Conservation (phyloP, 2,113 vertebrate genomes). For the Lepisosteus oculatus region DNA sequence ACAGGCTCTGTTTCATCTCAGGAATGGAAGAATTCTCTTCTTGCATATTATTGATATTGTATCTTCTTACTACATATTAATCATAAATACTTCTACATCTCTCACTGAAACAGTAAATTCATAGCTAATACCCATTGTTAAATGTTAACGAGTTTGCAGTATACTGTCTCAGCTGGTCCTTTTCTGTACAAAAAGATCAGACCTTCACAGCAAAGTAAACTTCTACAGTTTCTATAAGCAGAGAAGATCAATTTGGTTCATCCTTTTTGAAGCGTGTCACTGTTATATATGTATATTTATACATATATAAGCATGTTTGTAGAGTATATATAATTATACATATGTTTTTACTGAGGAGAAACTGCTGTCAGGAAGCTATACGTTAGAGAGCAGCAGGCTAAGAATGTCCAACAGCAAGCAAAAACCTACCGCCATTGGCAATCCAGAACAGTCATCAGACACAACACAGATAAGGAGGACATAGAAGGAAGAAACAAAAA, state of each 20-base stretch:
- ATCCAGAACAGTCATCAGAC: constrained; percentile 99
- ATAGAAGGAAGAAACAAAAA: constrained; percentile 99
- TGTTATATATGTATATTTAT: constrained; percentile 49
- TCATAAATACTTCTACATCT: too few relatives aligned
- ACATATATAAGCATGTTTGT: constrained; percentile 60
- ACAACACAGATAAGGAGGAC: constrained; percentile 98
- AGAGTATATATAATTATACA: constrained; percentile 74
- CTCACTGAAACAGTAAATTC: too few relatives aligned
- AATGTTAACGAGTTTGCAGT: too few relatives aligned
- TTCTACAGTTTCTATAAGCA: too few relatives aligned
- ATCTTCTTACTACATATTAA: too few relatives aligned
- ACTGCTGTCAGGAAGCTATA: constrained; percentile 80
- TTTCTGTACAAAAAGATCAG: too few relatives aligned
- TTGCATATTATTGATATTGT: too few relatives aligned
- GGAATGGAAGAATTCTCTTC: neutral
- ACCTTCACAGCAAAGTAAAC: too few relatives aligned
- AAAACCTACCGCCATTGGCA: constrained; percentile 98
- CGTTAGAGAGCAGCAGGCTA: constrained; percentile 79
- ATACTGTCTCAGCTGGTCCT: too few relatives aligned
- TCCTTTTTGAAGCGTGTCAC: constrained; percentile 77
- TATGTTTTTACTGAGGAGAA: constrained; percentile 72
- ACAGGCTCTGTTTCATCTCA: neutral
- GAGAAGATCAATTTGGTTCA: constrained; percentile 86
- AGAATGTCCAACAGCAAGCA: constrained; percentile 84
- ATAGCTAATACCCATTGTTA: too few relatives aligned